Base-by-base conservation (phyloP, 2,888 invertebrate genomes). In the Ariolimax columbianus region DNA sequence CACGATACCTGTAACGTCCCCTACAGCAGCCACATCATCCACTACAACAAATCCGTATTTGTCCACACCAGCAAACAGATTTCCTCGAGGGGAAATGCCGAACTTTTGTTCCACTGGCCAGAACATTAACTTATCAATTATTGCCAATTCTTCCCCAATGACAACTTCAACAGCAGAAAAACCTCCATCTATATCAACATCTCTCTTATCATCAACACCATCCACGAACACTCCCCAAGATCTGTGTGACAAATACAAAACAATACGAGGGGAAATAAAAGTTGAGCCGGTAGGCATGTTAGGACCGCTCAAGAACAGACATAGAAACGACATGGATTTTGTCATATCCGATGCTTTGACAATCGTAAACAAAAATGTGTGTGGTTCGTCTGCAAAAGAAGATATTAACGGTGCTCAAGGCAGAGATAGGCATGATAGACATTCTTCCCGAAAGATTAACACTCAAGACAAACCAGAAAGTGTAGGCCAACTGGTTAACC, bases 401-500 rank as follows among this genome's bases (percentile, higher is more conserved):
- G n/a, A 2, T 30, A 3, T 79, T 6, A 36, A 40, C 40, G 38
- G 17, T 4, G 14, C 0, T 40, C 3, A 30, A 11, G n/a, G 47
- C 33, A 68, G 43, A 1, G 11, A 0, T 33, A 9, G 9, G 0
- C 2, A 47, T 4, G 2, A 30, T 0, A 43, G 43, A 19, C n/a
- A n/a, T 47, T 26, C 17, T 19, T 36, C 19, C 70, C 1, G 47
- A n/a, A 26, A 77, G 77, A 26, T 38, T 30, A 23, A 33, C 63
- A 43, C 38, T 43, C 55, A 77, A 63, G 43, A 63, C 4, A 63
- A 86, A 51, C 19, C 30, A 19, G 55, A 51, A 47, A 83, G 59
- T 33, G 33, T 77, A 43, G 77, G 38, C 19, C 81, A 77, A 19
- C 70, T 55, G 33, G 79, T 68, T 7, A 82, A 63, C 19, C 79